Evolutionary conservation across 2,888 invertebrate genomes (phyloP).

Genomic region (Embidobia sp.): DNA sequence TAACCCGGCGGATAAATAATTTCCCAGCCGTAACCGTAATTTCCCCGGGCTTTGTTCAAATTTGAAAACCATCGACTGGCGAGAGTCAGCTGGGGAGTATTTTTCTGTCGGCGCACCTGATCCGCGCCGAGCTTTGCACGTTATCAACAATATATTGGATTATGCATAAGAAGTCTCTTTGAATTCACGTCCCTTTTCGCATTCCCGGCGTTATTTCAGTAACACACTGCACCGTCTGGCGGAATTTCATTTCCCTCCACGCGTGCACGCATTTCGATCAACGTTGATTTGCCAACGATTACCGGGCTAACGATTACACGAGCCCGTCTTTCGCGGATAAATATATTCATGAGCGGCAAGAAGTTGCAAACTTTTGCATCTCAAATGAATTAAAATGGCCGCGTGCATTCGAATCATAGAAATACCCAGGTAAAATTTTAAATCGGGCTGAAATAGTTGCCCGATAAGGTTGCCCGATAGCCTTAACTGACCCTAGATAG

Average conservation of each 20-base stretch:
- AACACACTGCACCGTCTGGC: background rate
- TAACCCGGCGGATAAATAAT: too few species aligned
- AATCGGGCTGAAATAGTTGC: too few species aligned
- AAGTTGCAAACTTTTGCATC: constrained; percentile 9
- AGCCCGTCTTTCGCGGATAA: constrained; percentile 1
- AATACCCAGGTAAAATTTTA: too few species aligned
- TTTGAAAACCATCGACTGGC: too few species aligned
- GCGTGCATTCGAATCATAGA: constrained; percentile 6
- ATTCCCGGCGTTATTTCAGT: constrained; percentile 17
- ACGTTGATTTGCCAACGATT: constrained; percentile 11
- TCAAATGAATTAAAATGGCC: background rate
- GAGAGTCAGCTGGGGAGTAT: too few species aligned
- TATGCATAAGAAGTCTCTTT: constrained; percentile 24
- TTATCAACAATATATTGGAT: constrained; percentile 21
- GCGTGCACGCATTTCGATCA: constrained; percentile 8
- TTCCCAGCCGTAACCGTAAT: too few species aligned
- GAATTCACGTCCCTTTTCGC: background rate
- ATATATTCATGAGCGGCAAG: constrained; percentile 19
- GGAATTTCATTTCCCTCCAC: constrained; percentile 14
- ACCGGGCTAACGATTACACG: constrained; percentile 12
- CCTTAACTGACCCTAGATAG: too few species aligned
- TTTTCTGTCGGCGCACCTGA: too few species aligned
- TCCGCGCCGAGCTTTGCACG: too few species aligned
- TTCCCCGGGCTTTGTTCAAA: too few species aligned
- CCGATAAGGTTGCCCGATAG: too few species aligned